Percentiles rank a stretch among this genome's conserved stretches.
These are phyloP conservation scores for Andrena bicolor DNA, from an alignment of 2,888 invertebrate species.

Conservation along the genomic window DNA sequence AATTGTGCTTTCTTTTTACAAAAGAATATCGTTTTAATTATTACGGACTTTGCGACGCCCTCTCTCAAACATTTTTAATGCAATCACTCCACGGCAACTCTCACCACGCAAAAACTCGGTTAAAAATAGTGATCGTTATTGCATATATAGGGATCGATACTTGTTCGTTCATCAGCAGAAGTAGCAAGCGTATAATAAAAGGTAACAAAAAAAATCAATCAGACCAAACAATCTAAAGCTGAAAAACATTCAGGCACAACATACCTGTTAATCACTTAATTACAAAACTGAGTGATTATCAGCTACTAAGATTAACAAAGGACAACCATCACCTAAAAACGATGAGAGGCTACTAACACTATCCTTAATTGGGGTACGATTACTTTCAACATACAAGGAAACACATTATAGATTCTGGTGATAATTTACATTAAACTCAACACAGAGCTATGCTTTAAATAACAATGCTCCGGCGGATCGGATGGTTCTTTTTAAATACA, in stretches of 20 bases:
- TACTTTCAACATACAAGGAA: slow-evolving; percentile 61
- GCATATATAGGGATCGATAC: slow-evolving; percentile 33
- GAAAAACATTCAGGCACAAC: slow-evolving; percentile 62
- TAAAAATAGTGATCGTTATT: slow-evolving; percentile 59
- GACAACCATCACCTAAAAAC: slow-evolving; percentile 60
- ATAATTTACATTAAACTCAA: slow-evolving; percentile 60
- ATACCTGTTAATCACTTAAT: slow-evolving; percentile 70
- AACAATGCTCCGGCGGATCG: background rate
- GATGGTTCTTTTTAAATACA: background rate
- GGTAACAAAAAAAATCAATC: slow-evolving; percentile 51
- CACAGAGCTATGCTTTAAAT: slow-evolving; percentile 77
- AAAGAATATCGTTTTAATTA: slow-evolving; percentile 25
- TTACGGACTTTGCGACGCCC: slow-evolving; percentile 22
- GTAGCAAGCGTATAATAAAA: slow-evolving; percentile 56
- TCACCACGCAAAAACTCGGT: slow-evolving; percentile 64
- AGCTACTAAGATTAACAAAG: slow-evolving; percentile 61
- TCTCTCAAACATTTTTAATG: slow-evolving; percentile 40
- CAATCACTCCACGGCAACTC: slow-evolving; percentile 66
- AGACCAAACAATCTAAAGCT: slow-evolving; percentile 56
- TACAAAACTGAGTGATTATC: slow-evolving; percentile 53
- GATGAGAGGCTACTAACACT: slow-evolving; percentile 52
- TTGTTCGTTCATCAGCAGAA: slow-evolving; percentile 48
- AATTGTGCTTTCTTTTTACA: slow-evolving; percentile 32
- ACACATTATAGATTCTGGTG: slow-evolving; percentile 60
- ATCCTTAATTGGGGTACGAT: slow-evolving; percentile 53